Evolutionary conservation across 2,888 invertebrate genomes (phyloP), one percentile per base, ranked within the genome.

Genomic region (Calliopum simillimum): DNA sequence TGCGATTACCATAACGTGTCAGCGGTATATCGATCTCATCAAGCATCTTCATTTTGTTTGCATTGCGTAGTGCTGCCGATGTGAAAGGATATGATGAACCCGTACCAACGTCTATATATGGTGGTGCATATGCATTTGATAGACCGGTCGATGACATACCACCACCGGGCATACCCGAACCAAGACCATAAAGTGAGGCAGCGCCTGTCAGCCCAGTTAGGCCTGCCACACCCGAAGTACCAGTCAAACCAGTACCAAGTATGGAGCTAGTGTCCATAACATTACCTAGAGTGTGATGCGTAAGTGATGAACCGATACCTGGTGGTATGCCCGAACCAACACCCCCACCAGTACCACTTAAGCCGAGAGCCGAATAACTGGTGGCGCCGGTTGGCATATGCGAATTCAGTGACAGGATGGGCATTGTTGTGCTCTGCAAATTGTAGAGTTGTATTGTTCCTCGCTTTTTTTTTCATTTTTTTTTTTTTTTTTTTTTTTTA

Each of bases 11-110:
- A 81, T 88, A 90, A 81, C 90, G 88, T 79, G 88, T 87, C 79
- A 90, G 80, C 74, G 91, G 91, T 74, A 92, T 87, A 78, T 92
- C 92, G 73, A 92, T 90, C 82, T 93, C 92, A 78, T 93, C 92
- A 83, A 92, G 87, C 73, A 91, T 90, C 85, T 93, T 92, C 85
- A 92, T 87, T 85, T 92, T 92, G 65, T 88, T 85, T 47, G 88
- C 87, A 85, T 90, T 87, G 84, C 92, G 84, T 73, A 92, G 84
- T 19, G 92, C 92, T 80, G 92, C 91, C 71, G 91, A 90, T 51
- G 82, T 80, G 79, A 92, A 92, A 3, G 86, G 83, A 78, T 85
- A 88, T 82, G 84, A 88, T 81, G 83, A 87, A 82, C 78, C 86
- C 68, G 82, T 81, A 59, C 82, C 84, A 12, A 84, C 82, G 70